Evolutionary conservation across 2,113 vertebrate species (phyloP), one percentile per base, ranked within the genome.

Genomic region (Sorex araneus): DNA sequence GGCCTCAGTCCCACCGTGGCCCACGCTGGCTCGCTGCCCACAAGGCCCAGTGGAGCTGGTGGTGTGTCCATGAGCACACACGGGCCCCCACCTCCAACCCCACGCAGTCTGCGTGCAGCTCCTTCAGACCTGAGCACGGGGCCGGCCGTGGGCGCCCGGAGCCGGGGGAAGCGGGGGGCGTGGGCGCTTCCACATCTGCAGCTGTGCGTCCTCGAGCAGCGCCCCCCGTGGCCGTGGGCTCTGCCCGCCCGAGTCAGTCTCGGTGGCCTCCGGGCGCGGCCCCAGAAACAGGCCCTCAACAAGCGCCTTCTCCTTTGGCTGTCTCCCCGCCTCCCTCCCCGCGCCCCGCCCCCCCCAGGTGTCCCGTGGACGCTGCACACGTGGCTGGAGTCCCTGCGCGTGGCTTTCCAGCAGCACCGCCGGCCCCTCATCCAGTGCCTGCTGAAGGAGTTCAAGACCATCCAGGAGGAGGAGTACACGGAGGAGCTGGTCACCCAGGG

Each of bases 291-390:
- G 43, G 79, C 74, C 43, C 80, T 95, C 47, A 94, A 70, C 83
- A 84, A 64, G 30, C 0, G 16, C 47, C 40, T 67, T 73, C 57
- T 79, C 63, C 67, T 92, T 2, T 60, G 95, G 80, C 89, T 95
- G 89, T 93, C 95, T 90, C 50, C 50, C 91, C 86, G 57, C 21
- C 70, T 95, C 43, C 34, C 43, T 28, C 21, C 10, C 50, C 47
- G 0, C 28, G 45, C 63, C 3, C 0, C 0, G 6, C 80, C 47
- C 28, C 30, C 45, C 15, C 50, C 18, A 1, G 99, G 99, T 21
- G 98, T 99, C 45, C 99, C 99, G 0, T 99, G 99, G 99, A 99
- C 99, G 0, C 97, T 99, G 93, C 99, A 99, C 97, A 99, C 98
- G 0, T 99, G 99, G 99, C 93, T 99, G 95, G 99, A 99, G 97